These are phyloP conservation scores for Drosophila subobscura DNA, from an alignment of 1,140 invertebrate species.

Conservation along the genomic window DNA sequence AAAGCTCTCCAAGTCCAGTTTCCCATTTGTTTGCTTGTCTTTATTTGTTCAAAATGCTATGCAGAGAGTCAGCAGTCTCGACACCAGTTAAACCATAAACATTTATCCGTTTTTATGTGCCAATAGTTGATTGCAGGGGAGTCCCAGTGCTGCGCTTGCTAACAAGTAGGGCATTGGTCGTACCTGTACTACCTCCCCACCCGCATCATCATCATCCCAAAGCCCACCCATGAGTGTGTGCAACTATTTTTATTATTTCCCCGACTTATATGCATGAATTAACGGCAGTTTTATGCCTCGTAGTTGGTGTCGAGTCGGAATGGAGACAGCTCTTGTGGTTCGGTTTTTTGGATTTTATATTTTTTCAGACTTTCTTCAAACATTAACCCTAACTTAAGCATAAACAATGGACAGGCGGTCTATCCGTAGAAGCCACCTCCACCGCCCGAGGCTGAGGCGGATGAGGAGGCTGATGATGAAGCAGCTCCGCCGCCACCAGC, in stretches of 20 bases:
- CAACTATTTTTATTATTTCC: slow-evolving; percentile 42
- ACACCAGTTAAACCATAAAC: too few species aligned
- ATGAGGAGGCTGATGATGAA: slow-evolving; percentile 26
- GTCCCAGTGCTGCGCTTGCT: too few species aligned
- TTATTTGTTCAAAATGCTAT: not conserved
- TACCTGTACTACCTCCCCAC: not conserved
- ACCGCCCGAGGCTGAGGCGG: slow-evolving; percentile 10
- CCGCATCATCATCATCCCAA: not conserved
- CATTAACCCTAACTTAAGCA: slow-evolving; percentile 33
- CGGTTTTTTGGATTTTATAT: not conserved
- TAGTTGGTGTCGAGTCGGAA: not conserved
- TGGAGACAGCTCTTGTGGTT: not conserved
- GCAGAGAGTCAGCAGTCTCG: slow-evolving; percentile 1
- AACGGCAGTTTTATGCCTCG: slow-evolving; percentile 33
- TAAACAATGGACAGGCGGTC: not conserved
- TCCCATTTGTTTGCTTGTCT: not conserved
- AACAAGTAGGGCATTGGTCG: slow-evolving; percentile 11
- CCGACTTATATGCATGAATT: slow-evolving; percentile 29
- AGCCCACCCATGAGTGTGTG: slow-evolving; percentile 3
- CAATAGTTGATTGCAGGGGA: too few species aligned
- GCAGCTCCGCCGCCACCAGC: slow-evolving; percentile 37
- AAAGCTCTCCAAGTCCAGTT: slow-evolving; percentile 13
- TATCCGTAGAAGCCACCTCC: slow-evolving; percentile 31
- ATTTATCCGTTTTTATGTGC: too few species aligned
- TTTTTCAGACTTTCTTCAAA: slow-evolving; percentile 42